Percentiles rank a stretch among this genome's conserved stretches.
Conservation (phyloP, 2,888 invertebrate genomes). For the Leptopterna dolabrata region DNA sequence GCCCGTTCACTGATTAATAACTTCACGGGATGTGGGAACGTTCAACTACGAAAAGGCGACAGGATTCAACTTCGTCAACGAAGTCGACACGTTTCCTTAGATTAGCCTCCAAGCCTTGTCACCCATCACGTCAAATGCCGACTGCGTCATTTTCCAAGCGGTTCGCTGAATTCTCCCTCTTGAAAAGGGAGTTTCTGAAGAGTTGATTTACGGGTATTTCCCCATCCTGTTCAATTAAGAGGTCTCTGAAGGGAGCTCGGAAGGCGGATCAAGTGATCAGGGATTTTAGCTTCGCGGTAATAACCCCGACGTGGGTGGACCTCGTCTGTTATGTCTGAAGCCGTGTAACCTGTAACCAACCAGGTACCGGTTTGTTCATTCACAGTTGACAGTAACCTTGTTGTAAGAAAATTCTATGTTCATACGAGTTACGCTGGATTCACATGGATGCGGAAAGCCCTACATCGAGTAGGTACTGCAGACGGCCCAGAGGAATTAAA, state of each 20-base stretch:
- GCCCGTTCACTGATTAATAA: no score
- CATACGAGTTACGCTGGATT: no score
- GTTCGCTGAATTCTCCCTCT: background rate
- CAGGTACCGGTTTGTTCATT: no score
- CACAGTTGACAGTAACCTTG: no score
- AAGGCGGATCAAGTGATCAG: slow-evolving; percentile 1
- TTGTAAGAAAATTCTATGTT: no score
- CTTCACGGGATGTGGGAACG: no score
- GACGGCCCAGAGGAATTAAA: no score
- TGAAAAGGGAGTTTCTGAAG: background rate
- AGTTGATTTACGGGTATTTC: slow-evolving; percentile 10
- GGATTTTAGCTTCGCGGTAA: background rate
- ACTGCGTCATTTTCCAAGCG: background rate
- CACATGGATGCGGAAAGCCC: no score
- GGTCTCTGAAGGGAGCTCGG: background rate
- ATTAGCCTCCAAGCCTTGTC: background rate
- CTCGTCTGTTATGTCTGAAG: background rate
- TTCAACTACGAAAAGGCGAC: no score
- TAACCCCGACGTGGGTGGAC: background rate
- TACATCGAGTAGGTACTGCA: no score
- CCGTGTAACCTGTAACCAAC: no score
- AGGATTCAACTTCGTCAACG: no score
- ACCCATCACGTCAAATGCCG: background rate
- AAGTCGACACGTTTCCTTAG: background rate
- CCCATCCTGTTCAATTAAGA: slow-evolving; percentile 10